phyloP scores from a whole-genome alignment of 1,140 invertebrate genomes.

The Drosophila baimaii region DNA sequence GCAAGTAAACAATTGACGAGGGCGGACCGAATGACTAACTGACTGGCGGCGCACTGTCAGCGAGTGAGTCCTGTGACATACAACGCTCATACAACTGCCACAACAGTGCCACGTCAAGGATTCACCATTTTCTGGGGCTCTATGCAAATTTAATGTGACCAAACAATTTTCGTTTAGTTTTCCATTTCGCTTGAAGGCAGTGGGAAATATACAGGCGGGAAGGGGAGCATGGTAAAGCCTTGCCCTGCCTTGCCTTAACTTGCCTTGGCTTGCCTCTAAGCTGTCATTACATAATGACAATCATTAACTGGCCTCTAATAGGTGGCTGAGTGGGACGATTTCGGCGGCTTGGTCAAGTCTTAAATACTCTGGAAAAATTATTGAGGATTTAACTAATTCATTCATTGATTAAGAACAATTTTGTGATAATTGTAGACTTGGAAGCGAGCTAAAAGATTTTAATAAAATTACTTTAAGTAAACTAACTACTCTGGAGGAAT shows the following conservation, averaged over 20 bases:
- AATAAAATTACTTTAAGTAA: background rate
- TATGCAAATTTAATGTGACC: slow-evolving; percentile 72
- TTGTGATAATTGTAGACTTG: too few species aligned
- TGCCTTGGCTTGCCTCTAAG: slow-evolving; percentile 33
- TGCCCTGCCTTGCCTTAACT: slow-evolving; percentile 11
- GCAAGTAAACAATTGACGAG: slow-evolving; percentile 78
- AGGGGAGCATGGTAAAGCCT: slow-evolving; percentile 4
- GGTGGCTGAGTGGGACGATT: background rate
- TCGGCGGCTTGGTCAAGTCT: background rate
- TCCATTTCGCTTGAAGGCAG: slow-evolving; percentile 16
- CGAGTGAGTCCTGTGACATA: slow-evolving; percentile 59
- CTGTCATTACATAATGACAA: slow-evolving; percentile 77
- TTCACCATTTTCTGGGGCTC: slow-evolving; percentile 44
- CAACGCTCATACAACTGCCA: slow-evolving; percentile 27
- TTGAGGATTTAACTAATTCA: too few species aligned
- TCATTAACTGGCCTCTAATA: slow-evolving; percentile 68
- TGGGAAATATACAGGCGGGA: background rate
- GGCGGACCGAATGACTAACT: slow-evolving; percentile 35
- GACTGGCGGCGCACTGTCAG: slow-evolving; percentile 64
- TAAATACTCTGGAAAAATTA: slow-evolving; percentile 18
- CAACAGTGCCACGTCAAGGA: slow-evolving; percentile 21
- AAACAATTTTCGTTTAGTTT: slow-evolving; percentile 54
- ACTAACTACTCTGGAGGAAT: too few species aligned
- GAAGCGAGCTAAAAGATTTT: background rate
- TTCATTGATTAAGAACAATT: too few species aligned